Percentiles rank a stretch among this genome's conserved stretches.
Conservation (phyloP, 2,888 invertebrate species). For the Xiphydria camelus region DNA sequence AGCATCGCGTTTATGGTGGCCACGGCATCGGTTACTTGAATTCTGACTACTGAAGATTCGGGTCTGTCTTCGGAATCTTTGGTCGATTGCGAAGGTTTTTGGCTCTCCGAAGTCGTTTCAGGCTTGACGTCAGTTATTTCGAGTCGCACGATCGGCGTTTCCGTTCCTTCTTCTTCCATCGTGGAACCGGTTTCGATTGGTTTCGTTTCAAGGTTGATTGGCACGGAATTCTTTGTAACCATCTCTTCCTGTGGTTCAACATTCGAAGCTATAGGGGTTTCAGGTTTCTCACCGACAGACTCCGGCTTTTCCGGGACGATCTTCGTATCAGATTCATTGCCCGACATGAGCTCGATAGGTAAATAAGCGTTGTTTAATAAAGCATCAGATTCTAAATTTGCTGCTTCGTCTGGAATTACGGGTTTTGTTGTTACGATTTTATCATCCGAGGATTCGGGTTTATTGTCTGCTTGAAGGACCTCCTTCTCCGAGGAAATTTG, state of each 20-base stretch:
- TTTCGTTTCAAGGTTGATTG: too few species aligned
- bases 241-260: neutral
- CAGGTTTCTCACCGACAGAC: neutral
- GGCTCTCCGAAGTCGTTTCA: neutral
- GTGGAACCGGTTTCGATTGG: too few species aligned
- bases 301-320: neutral
- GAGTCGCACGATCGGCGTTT: conserved; percentile 35
- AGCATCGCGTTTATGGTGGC: conserved; percentile 38
- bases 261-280: neutral
- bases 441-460: neutral
- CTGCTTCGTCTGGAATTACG: too few species aligned
- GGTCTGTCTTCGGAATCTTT: conserved; percentile 12
- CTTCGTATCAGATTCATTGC: too few species aligned
- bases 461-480: neutral
- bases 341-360: too few species aligned
- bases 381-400: too few species aligned
- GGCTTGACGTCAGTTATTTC: conserved; percentile 30
- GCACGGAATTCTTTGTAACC: too few species aligned
- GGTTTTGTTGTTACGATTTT: too few species aligned
- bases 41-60: conserved; percentile 38
- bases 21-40: conserved; percentile 36
- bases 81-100: conserved; percentile 15
- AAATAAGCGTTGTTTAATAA: too few species aligned
- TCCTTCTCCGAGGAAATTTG: neutral
- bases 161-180: conserved; percentile 15